Evolutionary conservation across 2,113 vertebrate genomes (phyloP).

Genomic region (Hystrix cristata): DNA sequence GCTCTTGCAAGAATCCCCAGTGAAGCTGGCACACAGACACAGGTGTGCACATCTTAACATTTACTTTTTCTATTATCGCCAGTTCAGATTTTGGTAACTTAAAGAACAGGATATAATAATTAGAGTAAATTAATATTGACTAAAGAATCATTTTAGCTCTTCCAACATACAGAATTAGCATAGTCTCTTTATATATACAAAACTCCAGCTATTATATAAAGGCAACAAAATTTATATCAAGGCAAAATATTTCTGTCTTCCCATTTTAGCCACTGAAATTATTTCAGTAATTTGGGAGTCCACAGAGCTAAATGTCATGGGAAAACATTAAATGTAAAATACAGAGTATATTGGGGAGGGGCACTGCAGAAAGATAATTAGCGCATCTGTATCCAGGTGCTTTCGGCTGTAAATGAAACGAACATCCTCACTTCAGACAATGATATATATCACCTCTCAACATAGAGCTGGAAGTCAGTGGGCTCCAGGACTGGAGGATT

Average conservation of each 20-base stretch:
- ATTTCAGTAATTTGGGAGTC: constrained; percentile 22
- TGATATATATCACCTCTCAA: background rate
- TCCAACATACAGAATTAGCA: constrained; percentile 19
- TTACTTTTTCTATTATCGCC: background rate
- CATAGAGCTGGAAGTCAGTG: background rate
- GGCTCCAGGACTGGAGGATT: background rate
- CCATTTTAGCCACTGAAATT: constrained; percentile 37
- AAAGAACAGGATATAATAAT: background rate
- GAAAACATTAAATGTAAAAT: background rate
- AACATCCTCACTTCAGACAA: background rate
- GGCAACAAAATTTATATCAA: background rate
- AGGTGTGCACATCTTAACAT: background rate
- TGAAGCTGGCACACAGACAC: background rate
- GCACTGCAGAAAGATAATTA: background rate
- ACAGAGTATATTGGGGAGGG: background rate
- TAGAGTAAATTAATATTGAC: background rate
- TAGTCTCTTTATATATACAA: background rate
- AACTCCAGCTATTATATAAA: background rate
- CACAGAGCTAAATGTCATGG: background rate
- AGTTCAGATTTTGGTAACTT: background rate
- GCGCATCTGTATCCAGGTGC: background rate
- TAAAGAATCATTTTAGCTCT: background rate
- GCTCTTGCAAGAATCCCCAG: background rate
- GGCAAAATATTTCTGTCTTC: background rate
- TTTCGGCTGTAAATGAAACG: background rate